Conservation (phyloP, 1,140 invertebrate genomes). For the Epicauta chinensis region DNA sequence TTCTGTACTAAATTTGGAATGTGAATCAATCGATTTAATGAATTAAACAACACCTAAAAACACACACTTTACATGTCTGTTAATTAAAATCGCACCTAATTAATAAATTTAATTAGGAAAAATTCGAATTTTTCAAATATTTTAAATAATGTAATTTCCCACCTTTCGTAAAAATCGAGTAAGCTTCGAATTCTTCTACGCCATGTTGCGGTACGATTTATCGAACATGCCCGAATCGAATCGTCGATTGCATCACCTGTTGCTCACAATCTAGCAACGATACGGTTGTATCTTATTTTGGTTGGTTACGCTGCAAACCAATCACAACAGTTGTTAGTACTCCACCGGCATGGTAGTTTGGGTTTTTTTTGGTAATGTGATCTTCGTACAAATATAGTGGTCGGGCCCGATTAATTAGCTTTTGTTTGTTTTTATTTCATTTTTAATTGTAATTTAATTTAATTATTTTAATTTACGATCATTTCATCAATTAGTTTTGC, state of each 20-base stretch:
- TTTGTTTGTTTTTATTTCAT: neutral
- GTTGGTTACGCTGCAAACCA: neutral
- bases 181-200: too few species aligned
- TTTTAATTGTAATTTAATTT: neutral
- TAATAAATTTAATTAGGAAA: too few species aligned
- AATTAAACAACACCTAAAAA: neutral
- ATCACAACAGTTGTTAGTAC: conserved; percentile 16
- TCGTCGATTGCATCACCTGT: conserved; percentile 4
- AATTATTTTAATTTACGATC: neutral
- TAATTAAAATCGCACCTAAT: too few species aligned
- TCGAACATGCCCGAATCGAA: too few species aligned
- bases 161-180: too few species aligned
- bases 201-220: too few species aligned
- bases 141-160: too few species aligned
- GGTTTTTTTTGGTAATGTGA: conserved; percentile 22
- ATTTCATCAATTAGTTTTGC: neutral
- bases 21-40: neutral
- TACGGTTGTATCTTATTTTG: neutral
- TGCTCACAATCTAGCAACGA: neutral
- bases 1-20: neutral
- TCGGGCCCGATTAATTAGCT: neutral
- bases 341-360: conserved; percentile 22
- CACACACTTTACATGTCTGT: too few species aligned
- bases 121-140: too few species aligned
- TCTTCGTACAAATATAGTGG: conserved; percentile 11